Evolutionary conservation across 2,113 vertebrate species (phyloP), one percentile per base, ranked within the genome.

Genomic region (Chionodraco myersi): DNA sequence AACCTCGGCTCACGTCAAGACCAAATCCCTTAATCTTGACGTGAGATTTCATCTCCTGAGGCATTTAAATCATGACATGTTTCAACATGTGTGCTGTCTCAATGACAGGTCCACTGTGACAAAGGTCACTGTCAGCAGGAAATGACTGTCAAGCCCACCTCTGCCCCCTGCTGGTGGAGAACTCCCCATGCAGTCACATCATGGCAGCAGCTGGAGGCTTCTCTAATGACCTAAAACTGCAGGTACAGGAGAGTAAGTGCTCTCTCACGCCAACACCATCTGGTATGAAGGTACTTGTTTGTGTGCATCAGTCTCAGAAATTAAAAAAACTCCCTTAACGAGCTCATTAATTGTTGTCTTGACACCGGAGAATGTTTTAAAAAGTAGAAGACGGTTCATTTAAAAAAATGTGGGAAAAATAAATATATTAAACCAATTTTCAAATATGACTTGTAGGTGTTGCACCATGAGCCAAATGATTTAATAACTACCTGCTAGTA

Each of bases 101-200:
- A 10, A 0, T 15, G 51, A 58, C 65, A 15, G 44, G 68, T 48
- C 49, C 57, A 53, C 3, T 10, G 9, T 75, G 72, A 84, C 75
- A 75, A 82, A 79, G 84, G 91, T 87, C 84, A 54, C 58, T 4
- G 57, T n/a, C 56, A 61, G 76, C 87, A 71, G 58, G 54, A 79
- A 60, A 3, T 3, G 3, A 6, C 60, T 69, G 60, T 65, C 70
- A 64, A 77, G 89, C 88, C 82, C 85, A 66, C 30, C 68, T 67
- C 63, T 61, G 87, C 82, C 88, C 73, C 90, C 88, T 89, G 75
- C 85, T 90, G 91, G 71, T 23, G 21, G 2, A 6, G 47, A 0
- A 0, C 4, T 12, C 48, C 26, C 53, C 44, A 14, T 11, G 16
- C 41, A 61, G 13, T 16, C 7, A 45, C 57, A 47, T 1, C 45